Evolutionary conservation across 2,113 vertebrate species (phyloP), one percentile per base, ranked within the genome.

Genomic region (Picathartes gymnocephalus): DNA sequence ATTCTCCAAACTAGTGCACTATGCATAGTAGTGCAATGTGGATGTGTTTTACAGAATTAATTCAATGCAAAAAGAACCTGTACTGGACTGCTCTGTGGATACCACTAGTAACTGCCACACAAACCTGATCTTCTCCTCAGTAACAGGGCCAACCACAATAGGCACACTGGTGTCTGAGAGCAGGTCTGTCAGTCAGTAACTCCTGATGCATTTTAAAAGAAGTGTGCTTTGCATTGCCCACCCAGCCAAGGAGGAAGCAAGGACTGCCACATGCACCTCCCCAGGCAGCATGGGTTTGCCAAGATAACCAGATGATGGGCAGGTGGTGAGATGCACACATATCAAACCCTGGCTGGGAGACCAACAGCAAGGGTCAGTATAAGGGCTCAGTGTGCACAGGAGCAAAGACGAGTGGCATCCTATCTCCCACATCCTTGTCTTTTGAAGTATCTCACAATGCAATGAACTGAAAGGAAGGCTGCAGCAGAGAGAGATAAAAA

Each of bases 151-250:
- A 89, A 7, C n/a, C 56, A 30, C 3, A 23, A 64, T 12, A 60
- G 0, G 1, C 60, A 57, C 6, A 1, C 3, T 1, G 0, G 5
- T n/a, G 31, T 13, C 42, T 2, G 3, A 74, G 31, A 70, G 73
- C 21, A 24, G 21, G 44, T 45, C 4, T 48, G 70, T 25, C 48
- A 51, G 39, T 37, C 39, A 27, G 22, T 2, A 74, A 57, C 4
- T 84, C 11, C 56, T 40, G 60, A 74, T 4, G 6, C 11, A 40
- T 20, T 61, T 62, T 3, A 9, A 74, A 74, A 0, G 3, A 74
- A 61, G 51, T 0, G 0, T 4, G 7, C 27, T 68, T 58, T 48
- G 51, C 7, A 4, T 0, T 76, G 48, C 44, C 37, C 40, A 57
- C 56, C 8, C 47, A 56, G 1, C 4, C 78, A 78, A 64, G 31